Percentiles rank a stretch among this genome's conserved stretches.
These are phyloP conservation scores for Macropis europaea DNA, from an alignment of 2,888 invertebrate species.

Conservation along the genomic window DNA sequence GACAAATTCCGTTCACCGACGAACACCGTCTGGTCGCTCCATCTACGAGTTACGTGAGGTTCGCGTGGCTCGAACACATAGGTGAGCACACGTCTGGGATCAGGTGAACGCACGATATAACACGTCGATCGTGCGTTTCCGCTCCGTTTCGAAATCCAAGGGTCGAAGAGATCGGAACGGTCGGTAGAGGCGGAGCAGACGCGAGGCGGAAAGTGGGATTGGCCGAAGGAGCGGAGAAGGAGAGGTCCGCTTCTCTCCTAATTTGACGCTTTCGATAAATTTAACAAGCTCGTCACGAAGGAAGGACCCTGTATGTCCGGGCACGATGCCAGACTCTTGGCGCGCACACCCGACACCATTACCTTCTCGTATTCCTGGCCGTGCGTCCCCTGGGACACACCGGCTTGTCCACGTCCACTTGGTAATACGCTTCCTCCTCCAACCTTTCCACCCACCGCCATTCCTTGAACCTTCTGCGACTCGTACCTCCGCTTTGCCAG, in stretches of 20 bases:
- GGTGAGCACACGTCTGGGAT: too few species aligned
- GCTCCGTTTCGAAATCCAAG: constrained; percentile 11
- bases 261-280: constrained; percentile 80
- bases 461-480: constrained; percentile 34
- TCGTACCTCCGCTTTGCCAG: constrained; percentile 30
- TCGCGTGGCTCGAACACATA: too few species aligned
- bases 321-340: constrained; percentile 75
- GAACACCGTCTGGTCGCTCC: too few species aligned
- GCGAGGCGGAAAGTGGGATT: constrained; percentile 21
- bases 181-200: constrained; percentile 1
- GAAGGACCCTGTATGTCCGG: constrained; percentile 73
- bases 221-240: constrained; percentile 28
- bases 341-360: constrained; percentile 75
- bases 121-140: constrained; percentile 30
- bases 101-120: too few species aligned
- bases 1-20: too few species aligned
- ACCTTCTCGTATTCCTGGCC: constrained; percentile 74
- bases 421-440: constrained; percentile 73
- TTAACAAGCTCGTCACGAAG: constrained; percentile 79
- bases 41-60: too few species aligned
- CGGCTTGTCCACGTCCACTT: constrained; percentile 76
- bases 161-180: constrained; percentile 3
- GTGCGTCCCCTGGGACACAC: constrained; percentile 67
- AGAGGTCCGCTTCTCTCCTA: constrained; percentile 70
- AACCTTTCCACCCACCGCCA: constrained; percentile 37